A percentile compares a stretch with the other conserved stretches of the same genome.
Evolutionary conservation across 2,888 invertebrate genomes (phyloP).

Genomic region (Lepidonotus clava): DNA sequence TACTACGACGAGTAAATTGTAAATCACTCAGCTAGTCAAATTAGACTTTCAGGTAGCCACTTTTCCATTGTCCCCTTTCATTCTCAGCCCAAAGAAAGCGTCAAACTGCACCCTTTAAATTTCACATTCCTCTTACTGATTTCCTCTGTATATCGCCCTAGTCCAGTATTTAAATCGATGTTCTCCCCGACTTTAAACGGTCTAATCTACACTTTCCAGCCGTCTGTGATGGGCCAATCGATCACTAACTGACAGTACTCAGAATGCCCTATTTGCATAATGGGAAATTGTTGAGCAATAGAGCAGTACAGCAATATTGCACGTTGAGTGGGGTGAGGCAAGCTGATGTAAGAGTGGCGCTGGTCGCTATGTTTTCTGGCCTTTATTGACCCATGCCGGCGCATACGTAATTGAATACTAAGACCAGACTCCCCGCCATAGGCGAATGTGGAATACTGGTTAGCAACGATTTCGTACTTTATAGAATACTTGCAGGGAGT

Average conservation of each 20-base stretch:
- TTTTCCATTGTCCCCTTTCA: not conserved
- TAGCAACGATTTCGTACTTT: too few relatives aligned
- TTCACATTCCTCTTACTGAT: not conserved
- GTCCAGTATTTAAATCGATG: slow-evolving; percentile 6
- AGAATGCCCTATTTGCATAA: slow-evolving; percentile 30
- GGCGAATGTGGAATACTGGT: too few relatives aligned
- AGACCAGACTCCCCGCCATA: not conserved
- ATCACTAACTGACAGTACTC: not conserved
- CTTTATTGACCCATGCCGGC: not conserved
- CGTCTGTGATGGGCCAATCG: not conserved
- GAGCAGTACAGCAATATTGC: not conserved
- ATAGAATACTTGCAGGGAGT: too few relatives aligned
- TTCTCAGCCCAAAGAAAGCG: not conserved
- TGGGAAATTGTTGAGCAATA: slow-evolving; percentile 29
- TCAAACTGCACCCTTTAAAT: not conserved
- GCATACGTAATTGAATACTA: not conserved
- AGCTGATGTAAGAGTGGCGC: slow-evolving; percentile 12
- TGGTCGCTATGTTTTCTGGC: not conserved
- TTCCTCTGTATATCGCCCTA: not conserved
- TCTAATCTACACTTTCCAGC: not conserved
- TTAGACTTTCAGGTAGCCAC: not conserved
- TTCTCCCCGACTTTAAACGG: not conserved
- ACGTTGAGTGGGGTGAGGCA: not conserved
- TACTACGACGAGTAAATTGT: too few relatives aligned
- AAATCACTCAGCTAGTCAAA: too few relatives aligned